These are phyloP conservation scores for Sphaeramia orbicularis DNA, from an alignment of 2,797 vertebrate species.

Conservation along the genomic window DNA sequence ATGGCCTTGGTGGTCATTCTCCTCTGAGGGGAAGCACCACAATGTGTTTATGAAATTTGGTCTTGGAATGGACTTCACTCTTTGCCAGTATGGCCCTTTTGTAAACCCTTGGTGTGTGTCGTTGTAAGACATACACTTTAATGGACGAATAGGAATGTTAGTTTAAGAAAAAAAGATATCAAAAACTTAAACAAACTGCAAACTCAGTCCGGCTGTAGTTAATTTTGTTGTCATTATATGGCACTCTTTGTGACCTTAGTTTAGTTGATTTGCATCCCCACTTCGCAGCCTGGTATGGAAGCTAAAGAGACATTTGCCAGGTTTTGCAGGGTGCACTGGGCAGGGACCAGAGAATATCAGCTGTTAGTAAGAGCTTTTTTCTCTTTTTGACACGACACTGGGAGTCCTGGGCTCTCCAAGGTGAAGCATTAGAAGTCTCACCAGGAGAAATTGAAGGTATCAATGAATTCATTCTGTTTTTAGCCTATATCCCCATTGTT, in stretches of 20 bases:
- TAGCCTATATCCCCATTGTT: slow-evolving; percentile 86
- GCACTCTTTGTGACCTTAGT: slow-evolving; percentile 61
- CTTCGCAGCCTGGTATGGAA: slow-evolving; percentile 58
- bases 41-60: slow-evolving; percentile 68
- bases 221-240: slow-evolving; percentile 73
- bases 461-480: slow-evolving; percentile 82
- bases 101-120: slow-evolving; percentile 77
- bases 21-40: slow-evolving; percentile 65
- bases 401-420: slow-evolving; percentile 72
- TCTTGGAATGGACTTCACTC: slow-evolving; percentile 64
- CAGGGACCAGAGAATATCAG: slow-evolving; percentile 82
- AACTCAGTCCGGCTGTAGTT: slow-evolving; percentile 68
- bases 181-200: slow-evolving; percentile 64
- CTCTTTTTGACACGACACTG: slow-evolving; percentile 66
- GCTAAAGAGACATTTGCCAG: slow-evolving; percentile 52
- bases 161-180: slow-evolving; percentile 43
- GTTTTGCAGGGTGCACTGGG: slow-evolving; percentile 71
- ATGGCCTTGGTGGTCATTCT: slow-evolving; percentile 67
- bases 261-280: slow-evolving; percentile 61
- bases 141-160: slow-evolving; percentile 84
- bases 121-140: slow-evolving; percentile 83
- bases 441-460: slow-evolving; percentile 83
- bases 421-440: slow-evolving; percentile 67
- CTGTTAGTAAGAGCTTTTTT: slow-evolving; percentile 55
- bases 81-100: slow-evolving; percentile 70